These are phyloP conservation scores for Siphamia tubifer DNA, from an alignment of 2,113 vertebrate genomes.

Conservation along the genomic window DNA sequence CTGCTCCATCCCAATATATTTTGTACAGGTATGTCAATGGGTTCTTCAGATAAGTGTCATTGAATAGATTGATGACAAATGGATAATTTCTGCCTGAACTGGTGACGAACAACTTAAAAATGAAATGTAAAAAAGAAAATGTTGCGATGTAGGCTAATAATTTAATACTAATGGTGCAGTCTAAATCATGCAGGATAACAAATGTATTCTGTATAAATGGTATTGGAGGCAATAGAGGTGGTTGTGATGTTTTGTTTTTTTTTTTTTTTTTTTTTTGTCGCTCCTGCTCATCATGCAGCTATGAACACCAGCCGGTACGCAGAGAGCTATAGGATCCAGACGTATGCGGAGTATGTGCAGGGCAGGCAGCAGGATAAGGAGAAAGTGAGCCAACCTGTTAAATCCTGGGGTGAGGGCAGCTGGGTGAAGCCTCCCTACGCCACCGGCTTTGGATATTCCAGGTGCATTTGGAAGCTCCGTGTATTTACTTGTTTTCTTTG, in stretches of 20 bases:
- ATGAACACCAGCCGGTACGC: conserved; percentile 97
- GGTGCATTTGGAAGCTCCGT: conserved; percentile 27
- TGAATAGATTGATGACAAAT: too few species aligned
- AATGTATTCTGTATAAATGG: too few species aligned
- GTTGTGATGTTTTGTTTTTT: too few species aligned
- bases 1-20: too few species aligned
- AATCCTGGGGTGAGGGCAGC: conserved; percentile 84
- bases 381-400: conserved; percentile 73
- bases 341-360: conserved; percentile 92
- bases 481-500: not conserved
- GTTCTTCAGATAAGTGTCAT: too few species aligned
- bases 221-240: not conserved
- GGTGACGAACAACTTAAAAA: too few species aligned
- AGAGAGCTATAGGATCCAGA: conserved; percentile 97
- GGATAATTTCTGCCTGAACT: too few species aligned
- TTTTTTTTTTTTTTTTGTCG: not conserved
- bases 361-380: conserved; percentile 83
- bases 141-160: too few species aligned
- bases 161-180: too few species aligned
- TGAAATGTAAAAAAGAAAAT: too few species aligned
- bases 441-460: conserved; percentile 59
- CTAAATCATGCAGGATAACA: too few species aligned
- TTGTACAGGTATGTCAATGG: too few species aligned
- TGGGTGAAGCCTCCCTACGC: conserved; percentile 84
- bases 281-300: conserved; percentile 68